phyloP scores from a whole-genome alignment of 2,888 invertebrate genomes.

The Andricus curvator region DNA sequence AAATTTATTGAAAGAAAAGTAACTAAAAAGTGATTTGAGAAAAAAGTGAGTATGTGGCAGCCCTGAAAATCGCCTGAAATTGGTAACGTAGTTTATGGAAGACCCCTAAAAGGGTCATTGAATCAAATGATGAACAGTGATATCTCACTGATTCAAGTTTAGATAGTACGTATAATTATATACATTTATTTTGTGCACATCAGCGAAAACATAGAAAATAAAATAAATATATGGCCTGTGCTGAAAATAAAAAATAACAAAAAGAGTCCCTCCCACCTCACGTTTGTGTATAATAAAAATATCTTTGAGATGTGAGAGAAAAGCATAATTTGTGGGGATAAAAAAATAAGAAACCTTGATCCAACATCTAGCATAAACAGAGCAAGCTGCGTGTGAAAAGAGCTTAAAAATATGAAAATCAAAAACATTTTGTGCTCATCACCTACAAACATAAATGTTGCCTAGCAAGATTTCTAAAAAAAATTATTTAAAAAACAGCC shows the following conservation, averaged over 20 bases:
- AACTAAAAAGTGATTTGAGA: too few species aligned
- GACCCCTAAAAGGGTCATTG: too few species aligned
- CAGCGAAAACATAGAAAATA: neutral
- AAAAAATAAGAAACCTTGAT: neutral
- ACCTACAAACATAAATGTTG: too few species aligned
- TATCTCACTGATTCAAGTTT: too few species aligned
- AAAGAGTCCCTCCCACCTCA: neutral
- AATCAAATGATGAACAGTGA: too few species aligned
- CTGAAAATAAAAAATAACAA: neutral
- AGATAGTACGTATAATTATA: neutral
- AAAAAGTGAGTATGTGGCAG: too few species aligned
- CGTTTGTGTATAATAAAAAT: neutral
- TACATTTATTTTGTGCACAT: neutral
- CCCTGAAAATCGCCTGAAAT: too few species aligned
- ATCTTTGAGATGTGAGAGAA: neutral
- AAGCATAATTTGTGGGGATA: neutral
- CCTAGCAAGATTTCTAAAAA: too few species aligned
- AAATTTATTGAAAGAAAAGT: too few species aligned
- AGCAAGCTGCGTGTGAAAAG: neutral
- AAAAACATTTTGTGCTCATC: neutral
- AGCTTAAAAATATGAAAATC: neutral
- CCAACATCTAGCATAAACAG: neutral
- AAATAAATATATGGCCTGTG: neutral
- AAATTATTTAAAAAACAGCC: too few species aligned
- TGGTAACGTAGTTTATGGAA: too few species aligned